These are phyloP conservation scores for Atrichornis clamosus DNA, from an alignment of 2,113 vertebrate species.

Conservation along the genomic window DNA sequence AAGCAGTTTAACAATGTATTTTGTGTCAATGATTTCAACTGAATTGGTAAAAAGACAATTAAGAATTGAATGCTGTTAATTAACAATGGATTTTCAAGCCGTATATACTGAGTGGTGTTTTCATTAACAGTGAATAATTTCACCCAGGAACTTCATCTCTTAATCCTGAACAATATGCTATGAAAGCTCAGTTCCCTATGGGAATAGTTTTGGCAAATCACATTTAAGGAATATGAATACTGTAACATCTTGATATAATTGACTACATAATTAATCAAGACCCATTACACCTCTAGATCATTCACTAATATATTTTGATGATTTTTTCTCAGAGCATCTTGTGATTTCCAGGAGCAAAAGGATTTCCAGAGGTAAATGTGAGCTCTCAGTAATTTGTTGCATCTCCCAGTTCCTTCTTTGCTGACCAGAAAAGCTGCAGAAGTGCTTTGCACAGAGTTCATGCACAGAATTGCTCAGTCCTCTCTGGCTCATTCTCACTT, in stretches of 20 bases:
- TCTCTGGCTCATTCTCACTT: neutral
- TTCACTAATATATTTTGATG: neutral
- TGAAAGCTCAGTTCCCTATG: neutral
- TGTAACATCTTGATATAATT: neutral
- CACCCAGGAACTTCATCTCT: neutral
- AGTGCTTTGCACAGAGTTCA: neutral
- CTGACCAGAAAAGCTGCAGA: neutral
- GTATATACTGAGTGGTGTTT: slow-evolving; percentile 57
- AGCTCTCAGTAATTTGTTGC: neutral
- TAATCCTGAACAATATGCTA: neutral
- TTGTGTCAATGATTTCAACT: slow-evolving; percentile 72
- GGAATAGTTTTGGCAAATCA: neutral
- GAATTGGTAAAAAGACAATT: slow-evolving; percentile 63
- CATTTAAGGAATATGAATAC: neutral
- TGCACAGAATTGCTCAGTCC: neutral
- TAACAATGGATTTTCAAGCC: slow-evolving; percentile 75
- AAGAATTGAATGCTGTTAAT: slow-evolving; percentile 68
- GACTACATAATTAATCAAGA: neutral
- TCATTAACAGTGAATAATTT: slow-evolving; percentile 32
- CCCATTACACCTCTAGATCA: neutral
- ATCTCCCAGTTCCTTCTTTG: neutral
- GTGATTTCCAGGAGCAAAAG: neutral
- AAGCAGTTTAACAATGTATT: slow-evolving; percentile 76
- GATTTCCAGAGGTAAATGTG: neutral
- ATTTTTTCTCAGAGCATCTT: neutral